These are phyloP conservation scores for Cataglyphis livida DNA, from an alignment of 2,888 invertebrate genomes.

Conservation along the genomic window DNA sequence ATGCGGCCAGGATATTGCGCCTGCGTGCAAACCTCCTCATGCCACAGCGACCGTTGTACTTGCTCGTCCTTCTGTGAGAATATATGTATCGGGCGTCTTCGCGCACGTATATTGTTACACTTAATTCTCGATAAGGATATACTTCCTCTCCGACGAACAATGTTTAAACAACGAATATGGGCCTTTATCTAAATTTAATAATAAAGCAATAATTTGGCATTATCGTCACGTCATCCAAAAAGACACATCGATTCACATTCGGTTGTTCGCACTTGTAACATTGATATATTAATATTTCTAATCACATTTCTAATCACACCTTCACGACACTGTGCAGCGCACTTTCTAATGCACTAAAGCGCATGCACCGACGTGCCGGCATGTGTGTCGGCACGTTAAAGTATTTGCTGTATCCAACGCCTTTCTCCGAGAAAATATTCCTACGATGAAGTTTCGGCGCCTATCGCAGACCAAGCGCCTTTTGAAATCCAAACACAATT, in stretches of 20 bases:
- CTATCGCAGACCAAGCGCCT: not conserved
- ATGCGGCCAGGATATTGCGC: slow-evolving; percentile 83
- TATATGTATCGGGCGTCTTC: not conserved
- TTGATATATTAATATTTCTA: slow-evolving; percentile 1
- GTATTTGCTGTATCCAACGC: not conserved
- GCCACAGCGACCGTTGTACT: slow-evolving; percentile 79
- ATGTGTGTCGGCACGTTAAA: slow-evolving; percentile 35
- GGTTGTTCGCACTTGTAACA: slow-evolving; percentile 1
- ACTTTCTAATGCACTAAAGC: slow-evolving; percentile 73
- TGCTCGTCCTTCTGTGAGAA: slow-evolving; percentile 65
- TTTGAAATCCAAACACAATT: not conserved
- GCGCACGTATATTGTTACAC: not conserved
- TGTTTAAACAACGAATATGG: not conserved
- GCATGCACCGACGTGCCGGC: slow-evolving; percentile 53
- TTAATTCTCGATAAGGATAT: not conserved
- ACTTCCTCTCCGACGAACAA: not conserved
- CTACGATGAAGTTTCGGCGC: not conserved
- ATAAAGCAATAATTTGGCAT: not conserved
- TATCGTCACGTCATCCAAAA: not conserved
- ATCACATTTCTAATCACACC: slow-evolving; percentile 58
- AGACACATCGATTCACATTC: not conserved
- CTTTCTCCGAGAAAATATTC: slow-evolving; percentile 19
- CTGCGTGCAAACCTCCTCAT: slow-evolving; percentile 84
- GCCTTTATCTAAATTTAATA: not conserved
- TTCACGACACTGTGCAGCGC: slow-evolving; percentile 61